Percentiles rank a stretch among this genome's conserved stretches.
Conservation (phyloP, 2,888 invertebrate genomes). For the Seira musarum region DNA sequence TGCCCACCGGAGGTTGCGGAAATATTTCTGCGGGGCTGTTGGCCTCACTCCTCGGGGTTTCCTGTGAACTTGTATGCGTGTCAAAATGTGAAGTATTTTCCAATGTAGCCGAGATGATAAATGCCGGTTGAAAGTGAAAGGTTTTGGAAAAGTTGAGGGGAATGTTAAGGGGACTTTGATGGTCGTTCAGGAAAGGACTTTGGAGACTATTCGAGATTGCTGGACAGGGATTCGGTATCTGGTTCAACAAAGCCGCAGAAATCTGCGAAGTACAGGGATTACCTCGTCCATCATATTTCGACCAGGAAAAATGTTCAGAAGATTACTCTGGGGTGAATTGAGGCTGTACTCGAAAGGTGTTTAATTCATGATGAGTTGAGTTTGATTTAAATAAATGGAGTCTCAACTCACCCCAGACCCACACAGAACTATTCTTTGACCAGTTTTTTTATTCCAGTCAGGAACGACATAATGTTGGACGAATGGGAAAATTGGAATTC, state of each 20-base stretch:
- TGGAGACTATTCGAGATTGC: conserved; percentile 70
- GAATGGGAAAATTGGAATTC: not conserved
- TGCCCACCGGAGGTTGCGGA: conserved; percentile 74
- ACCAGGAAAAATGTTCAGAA: too few species aligned
- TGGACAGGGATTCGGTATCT: not conserved
- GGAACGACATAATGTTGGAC: not conserved
- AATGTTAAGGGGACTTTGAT: conserved; percentile 68
- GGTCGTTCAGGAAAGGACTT: conserved; percentile 71
- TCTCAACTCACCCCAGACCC: not conserved
- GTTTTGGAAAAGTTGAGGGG: conserved; percentile 63
- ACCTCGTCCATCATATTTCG: too few species aligned
- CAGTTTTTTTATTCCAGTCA: conserved; percentile 2
- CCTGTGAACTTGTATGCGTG: conserved; percentile 73
- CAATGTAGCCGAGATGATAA: conserved; percentile 71
- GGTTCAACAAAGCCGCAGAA: not conserved
- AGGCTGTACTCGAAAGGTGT: too few species aligned
- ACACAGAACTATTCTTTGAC: too few species aligned
- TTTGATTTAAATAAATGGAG: not conserved
- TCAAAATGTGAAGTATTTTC: conserved; percentile 73
- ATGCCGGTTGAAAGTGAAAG: conserved; percentile 69
- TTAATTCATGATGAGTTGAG: too few species aligned
- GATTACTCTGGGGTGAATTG: too few species aligned
- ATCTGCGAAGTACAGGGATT: too few species aligned
- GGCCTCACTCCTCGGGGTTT: conserved; percentile 73
- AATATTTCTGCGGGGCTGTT: conserved; percentile 73